Evolutionary conservation across 2,797 vertebrate genomes (phyloP).

Genomic region (Paguma larvata): DNA sequence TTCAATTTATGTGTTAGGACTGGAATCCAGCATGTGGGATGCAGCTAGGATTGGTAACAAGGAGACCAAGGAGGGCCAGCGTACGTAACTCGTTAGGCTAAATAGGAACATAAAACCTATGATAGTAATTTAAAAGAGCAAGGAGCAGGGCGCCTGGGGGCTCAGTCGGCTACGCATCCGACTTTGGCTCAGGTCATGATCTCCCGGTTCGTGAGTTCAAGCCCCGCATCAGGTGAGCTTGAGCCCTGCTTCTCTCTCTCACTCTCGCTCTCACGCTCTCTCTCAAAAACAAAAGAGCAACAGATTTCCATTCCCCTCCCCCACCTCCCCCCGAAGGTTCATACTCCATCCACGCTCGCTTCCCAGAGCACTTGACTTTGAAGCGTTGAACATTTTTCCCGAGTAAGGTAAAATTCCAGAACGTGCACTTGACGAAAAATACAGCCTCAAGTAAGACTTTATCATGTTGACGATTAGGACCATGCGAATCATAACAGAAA

Average conservation of each 20-base stretch:
- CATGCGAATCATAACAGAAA: background rate
- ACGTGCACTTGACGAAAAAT: slow-evolving; percentile 4
- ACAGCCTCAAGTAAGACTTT: background rate
- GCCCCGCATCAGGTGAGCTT: too few species aligned
- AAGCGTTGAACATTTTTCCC: background rate
- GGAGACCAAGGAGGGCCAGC: background rate
- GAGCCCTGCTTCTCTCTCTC: too few species aligned
- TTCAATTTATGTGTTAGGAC: background rate
- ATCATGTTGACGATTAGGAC: background rate
- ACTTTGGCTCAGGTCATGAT: too few species aligned
- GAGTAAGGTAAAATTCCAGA: slow-evolving; percentile 24
- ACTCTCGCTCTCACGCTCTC: too few species aligned
- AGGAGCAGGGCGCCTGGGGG: too few species aligned
- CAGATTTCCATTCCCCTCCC: background rate
- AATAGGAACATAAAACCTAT: background rate
- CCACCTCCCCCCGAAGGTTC: background rate
- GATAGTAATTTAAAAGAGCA: background rate
- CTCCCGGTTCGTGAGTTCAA: too few species aligned
- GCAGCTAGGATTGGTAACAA: background rate
- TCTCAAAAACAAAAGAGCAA: background rate
- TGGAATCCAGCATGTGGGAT: background rate
- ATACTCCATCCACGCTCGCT: background rate
- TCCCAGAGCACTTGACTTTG: background rate
- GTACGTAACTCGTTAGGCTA: background rate
- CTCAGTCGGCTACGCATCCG: too few species aligned